Evolutionary conservation across 1,140 invertebrate species (phyloP).

Genomic region (Uloborus diversus): DNA sequence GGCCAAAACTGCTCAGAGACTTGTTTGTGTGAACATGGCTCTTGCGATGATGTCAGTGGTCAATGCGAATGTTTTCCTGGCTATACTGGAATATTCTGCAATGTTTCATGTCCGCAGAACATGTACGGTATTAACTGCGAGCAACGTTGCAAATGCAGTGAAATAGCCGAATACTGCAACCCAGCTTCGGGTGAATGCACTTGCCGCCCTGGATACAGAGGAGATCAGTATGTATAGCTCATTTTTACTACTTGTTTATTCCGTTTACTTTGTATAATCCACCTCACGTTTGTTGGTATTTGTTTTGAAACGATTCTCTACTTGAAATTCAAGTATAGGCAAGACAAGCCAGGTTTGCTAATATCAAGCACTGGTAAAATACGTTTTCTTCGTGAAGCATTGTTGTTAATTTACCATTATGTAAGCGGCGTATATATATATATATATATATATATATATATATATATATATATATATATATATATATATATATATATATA

Average conservation of each 20-base stretch:
- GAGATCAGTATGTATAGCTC: slow-evolving; percentile 48
- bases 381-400: background rate
- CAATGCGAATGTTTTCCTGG: slow-evolving; percentile 80
- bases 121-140: slow-evolving; percentile 52
- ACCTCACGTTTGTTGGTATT: no score
- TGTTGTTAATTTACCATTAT: no score
- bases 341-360: no score
- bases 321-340: no score
- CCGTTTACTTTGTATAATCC: no score
- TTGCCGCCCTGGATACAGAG: slow-evolving; percentile 56
- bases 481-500: no score
- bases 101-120: slow-evolving; percentile 5
- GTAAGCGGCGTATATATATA: no score
- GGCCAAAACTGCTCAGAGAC: slow-evolving; percentile 80
- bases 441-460: no score
- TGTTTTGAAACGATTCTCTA: no score
- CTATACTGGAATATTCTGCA: slow-evolving; percentile 71
- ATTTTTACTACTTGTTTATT: no score
- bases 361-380: no score
- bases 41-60: slow-evolving; percentile 83
- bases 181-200: slow-evolving; percentile 47
- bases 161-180: slow-evolving; percentile 53
- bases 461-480: no score
- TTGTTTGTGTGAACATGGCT: slow-evolving; percentile 81
- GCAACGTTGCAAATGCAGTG: slow-evolving; percentile 52